Conservation (phyloP, 2,113 vertebrate genomes). For the Hemibagrus wyckioides region DNA sequence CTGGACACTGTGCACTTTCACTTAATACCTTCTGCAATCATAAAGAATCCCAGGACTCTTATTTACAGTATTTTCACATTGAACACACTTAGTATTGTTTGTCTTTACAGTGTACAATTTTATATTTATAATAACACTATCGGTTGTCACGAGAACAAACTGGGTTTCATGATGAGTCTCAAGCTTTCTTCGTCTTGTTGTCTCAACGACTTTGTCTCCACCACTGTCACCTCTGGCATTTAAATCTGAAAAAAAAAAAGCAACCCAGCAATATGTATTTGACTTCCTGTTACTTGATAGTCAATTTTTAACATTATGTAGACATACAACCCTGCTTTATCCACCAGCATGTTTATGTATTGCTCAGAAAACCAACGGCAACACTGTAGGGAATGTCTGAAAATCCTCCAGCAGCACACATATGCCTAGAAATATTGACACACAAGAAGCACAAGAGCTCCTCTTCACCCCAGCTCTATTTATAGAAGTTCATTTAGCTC, state of each 20-base stretch:
- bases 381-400: neutral
- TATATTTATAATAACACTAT: neutral
- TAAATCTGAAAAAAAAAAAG: neutral
- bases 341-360: neutral
- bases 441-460: slow-evolving; percentile 27
- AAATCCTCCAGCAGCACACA: slow-evolving; percentile 19
- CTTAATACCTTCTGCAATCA: neutral
- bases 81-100: neutral
- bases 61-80: neutral
- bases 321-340: neutral
- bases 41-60: neutral
- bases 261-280: neutral
- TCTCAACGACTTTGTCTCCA: neutral
- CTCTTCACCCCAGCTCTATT: slow-evolving; percentile 49
- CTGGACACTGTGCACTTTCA: neutral
- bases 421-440: slow-evolving; percentile 11
- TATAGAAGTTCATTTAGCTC: slow-evolving; percentile 58
- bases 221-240: neutral
- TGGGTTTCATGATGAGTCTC: neutral
- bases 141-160: neutral
- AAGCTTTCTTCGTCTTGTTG: neutral
- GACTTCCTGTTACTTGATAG: neutral
- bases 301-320: neutral
- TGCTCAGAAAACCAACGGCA: neutral
- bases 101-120: neutral